Evolutionary conservation across 35 echinoderm and acorn worm species (phyloP).

Genomic region (Stichopus chloronotus): DNA sequence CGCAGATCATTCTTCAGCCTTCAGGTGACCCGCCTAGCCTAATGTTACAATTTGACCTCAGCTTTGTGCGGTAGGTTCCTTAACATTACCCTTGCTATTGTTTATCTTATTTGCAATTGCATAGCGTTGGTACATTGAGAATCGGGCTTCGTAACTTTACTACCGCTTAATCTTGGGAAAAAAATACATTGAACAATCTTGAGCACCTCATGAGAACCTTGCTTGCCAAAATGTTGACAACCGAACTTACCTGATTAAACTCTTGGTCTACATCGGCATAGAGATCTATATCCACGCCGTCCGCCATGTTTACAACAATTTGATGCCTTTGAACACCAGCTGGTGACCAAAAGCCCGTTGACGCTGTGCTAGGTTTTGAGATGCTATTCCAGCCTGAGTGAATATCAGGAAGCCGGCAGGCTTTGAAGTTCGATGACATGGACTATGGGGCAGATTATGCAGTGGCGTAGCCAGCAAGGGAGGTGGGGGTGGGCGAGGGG

Average conservation of each 20-base stretch:
- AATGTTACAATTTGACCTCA: too few relatives aligned
- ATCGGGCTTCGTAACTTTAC: too few relatives aligned
- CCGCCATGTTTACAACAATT: constrained; percentile 71
- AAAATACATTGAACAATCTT: too few relatives aligned
- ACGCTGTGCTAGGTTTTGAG: neutral
- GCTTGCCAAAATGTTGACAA: neutral
- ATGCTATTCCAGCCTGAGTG: neutral
- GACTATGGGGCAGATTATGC: too few relatives aligned
- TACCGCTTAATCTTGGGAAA: too few relatives aligned
- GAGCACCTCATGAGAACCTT: too few relatives aligned
- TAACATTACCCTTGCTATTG: too few relatives aligned
- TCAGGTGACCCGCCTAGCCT: too few relatives aligned
- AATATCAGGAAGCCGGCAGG: neutral
- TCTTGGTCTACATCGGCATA: constrained; percentile 96
- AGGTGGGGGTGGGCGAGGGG: neutral
- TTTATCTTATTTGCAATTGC: too few relatives aligned
- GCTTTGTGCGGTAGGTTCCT: too few relatives aligned
- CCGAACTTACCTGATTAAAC: constrained; percentile 84
- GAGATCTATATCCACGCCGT: constrained; percentile 94
- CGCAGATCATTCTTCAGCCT: too few relatives aligned
- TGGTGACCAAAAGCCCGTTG: neutral
- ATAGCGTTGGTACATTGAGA: too few relatives aligned
- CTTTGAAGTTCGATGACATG: neutral
- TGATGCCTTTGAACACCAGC: neutral
- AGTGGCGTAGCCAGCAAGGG: neutral